Evolutionary conservation across 2,888 invertebrate genomes (phyloP), one percentile per base, ranked within the genome.

Genomic region (Hirtodrosophila cameraria): DNA sequence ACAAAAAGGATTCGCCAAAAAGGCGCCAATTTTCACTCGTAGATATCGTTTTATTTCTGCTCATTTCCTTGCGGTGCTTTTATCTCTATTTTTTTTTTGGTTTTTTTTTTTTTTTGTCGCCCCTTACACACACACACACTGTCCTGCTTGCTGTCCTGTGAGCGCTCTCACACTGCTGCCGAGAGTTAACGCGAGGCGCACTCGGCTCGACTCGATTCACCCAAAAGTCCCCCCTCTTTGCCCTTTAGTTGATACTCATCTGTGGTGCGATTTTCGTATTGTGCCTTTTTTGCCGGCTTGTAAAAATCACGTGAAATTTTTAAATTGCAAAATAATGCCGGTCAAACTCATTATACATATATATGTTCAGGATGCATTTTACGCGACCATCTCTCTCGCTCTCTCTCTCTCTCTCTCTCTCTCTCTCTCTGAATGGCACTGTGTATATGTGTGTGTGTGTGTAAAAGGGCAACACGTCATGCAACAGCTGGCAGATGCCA

Each of bases 291-390:
- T 66, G 53, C 63, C 66, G 82, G 74, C 78, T 48, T 60, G 78
- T 65, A 70, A 73, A 78, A 78, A 77, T 69, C 78, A 77, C 78
- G 78, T 67, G 74, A 48, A 66, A 81, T 81, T 79, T 65, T 84
- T 66, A 54, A 85, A 85, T 79, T 66, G 78, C 82, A 66, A 69
- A 81, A 79, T 79, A 77, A 79, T 84, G 82, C 85, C 85, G 78
- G 82, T 81, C 85, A 78, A 81, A 81, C 82, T 84, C 82, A 78
- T 81, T 84, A 80, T 76, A 68, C 53, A 55, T 54, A 68, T 50
- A 55, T 54, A 65, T 36, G 43, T 46, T n/a, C 35, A 6, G 31
- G n/a, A 43, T 54, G 35, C 33, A 11, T 69, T n/a, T 45, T 30
- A 31, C 20, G 20, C 13, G 13, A 11, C 27, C 27, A 5, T 36